A percentile compares a stretch with the other conserved stretches of the same genome.
These are phyloP conservation scores for Leptocoma aspasia DNA, from an alignment of 2,113 vertebrate genomes.

Conservation along the genomic window DNA sequence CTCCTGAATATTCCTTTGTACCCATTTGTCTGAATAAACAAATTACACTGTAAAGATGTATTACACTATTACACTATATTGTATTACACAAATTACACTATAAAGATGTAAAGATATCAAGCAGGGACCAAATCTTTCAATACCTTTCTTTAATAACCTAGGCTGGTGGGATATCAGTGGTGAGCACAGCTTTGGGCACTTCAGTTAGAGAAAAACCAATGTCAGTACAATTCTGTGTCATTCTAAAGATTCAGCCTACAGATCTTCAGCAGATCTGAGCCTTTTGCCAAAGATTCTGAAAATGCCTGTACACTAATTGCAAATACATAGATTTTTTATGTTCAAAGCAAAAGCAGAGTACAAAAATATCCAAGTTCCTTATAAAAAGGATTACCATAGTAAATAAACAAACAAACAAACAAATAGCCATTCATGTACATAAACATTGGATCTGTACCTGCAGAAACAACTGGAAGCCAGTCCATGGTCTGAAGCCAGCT, in stretches of 20 bases:
- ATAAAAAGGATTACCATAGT: background rate
- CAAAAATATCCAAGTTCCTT: background rate
- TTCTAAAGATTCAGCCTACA: background rate
- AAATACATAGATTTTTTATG: background rate
- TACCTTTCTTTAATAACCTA: background rate
- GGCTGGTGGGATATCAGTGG: background rate
- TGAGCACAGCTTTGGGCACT: background rate
- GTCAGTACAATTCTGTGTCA: background rate
- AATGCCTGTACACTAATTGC: background rate
- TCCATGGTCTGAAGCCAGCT: background rate
- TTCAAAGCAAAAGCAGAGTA: background rate
- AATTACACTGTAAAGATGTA: background rate
- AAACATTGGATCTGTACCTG: slow-evolving; percentile 41
- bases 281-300: slow-evolving; percentile 7
- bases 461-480: slow-evolving; percentile 23
- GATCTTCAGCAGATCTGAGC: background rate
- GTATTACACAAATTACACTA: too few relatives aligned
- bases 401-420: background rate
- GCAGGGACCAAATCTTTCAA: background rate
- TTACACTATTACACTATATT: too few relatives aligned
- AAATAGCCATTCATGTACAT: background rate
- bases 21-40: background rate
- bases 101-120: too few relatives aligned
- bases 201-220: background rate
- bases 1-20: background rate